These are phyloP conservation scores for Nothocercus nigrocapillus DNA, from an alignment of 2,113 vertebrate species.

Conservation along the genomic window DNA sequence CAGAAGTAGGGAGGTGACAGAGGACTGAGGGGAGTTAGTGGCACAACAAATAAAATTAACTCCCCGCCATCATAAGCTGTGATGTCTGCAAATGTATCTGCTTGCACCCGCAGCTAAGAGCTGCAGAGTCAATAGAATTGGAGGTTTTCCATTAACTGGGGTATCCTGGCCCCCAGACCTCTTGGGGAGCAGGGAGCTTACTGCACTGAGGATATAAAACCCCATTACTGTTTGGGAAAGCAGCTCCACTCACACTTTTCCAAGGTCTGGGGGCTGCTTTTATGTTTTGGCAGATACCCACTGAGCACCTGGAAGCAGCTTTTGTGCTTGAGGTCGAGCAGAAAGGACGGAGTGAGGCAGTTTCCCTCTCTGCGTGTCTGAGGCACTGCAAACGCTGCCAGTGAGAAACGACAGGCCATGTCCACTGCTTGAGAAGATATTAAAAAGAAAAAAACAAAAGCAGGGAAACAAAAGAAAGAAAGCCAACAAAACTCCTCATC, in stretches of 20 bases:
- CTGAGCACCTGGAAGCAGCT: fast-evolving
- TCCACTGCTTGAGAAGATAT: neutral
- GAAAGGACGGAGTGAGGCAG: neutral
- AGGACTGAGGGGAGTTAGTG: neutral
- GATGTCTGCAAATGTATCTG: fast-evolving
- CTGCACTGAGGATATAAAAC: neutral
- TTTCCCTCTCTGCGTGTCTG: fast-evolving
- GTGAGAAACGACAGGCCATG: fast-evolving
- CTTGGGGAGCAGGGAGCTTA: neutral
- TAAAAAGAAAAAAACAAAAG: neutral
- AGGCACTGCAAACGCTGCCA: fast-evolving
- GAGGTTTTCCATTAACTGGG: neutral
- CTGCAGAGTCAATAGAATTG: neutral
- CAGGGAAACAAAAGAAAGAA: neutral
- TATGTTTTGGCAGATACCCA: neutral
- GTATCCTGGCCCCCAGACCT: no score
- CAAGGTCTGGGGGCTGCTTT: neutral
- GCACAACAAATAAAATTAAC: neutral
- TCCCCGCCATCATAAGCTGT: neutral
- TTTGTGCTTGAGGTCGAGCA: fast-evolving
- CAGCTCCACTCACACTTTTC: neutral
- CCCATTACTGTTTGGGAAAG: neutral
- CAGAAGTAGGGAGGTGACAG: no score
- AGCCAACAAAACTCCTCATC: neutral
- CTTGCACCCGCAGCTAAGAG: neutral